Evolutionary conservation across 1,140 invertebrate genomes (phyloP).

Genomic region (Scaptomyza montana): DNA sequence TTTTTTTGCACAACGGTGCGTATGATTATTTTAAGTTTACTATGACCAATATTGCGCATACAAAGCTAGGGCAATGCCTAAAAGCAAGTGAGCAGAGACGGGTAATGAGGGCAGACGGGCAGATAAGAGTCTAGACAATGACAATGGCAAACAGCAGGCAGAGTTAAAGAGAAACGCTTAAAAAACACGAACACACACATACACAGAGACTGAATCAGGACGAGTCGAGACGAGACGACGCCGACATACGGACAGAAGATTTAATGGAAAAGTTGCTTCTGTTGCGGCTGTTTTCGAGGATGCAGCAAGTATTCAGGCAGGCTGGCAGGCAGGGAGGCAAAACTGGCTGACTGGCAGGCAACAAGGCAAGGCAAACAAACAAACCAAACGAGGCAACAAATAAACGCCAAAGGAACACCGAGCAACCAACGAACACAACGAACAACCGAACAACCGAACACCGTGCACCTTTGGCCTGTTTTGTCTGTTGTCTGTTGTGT

Average conservation of each 20-base stretch:
- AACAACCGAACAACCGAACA: slow-evolving; percentile 14
- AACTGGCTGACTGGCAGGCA: slow-evolving; percentile 26
- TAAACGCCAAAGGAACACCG: slow-evolving; percentile 59
- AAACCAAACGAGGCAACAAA: slow-evolving; percentile 65
- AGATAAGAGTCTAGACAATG: slow-evolving; percentile 67
- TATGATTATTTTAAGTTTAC: slow-evolving; percentile 76
- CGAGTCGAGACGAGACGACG: slow-evolving; percentile 7
- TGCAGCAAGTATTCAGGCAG: slow-evolving; percentile 31
- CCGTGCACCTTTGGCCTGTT: slow-evolving; percentile 34
- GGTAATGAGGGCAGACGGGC: slow-evolving; percentile 3
- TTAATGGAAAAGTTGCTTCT: slow-evolving; percentile 76
- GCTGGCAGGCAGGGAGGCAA: too few species aligned
- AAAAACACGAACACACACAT: slow-evolving; percentile 10
- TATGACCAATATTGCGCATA: slow-evolving; percentile 67
- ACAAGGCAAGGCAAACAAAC: slow-evolving; percentile 41
- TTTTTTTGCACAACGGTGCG: slow-evolving; percentile 64
- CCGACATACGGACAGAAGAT: slow-evolving; percentile 56
- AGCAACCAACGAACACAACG: slow-evolving; percentile 15
- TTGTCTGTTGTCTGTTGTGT: neutral
- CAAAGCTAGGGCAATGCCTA: slow-evolving; percentile 30
- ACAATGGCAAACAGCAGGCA: slow-evolving; percentile 53
- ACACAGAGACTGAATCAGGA: slow-evolving; percentile 11
- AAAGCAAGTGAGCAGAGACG: neutral
- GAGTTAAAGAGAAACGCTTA: slow-evolving; percentile 51
- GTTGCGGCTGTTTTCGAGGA: slow-evolving; percentile 44